phyloP scores from a whole-genome alignment of 2,888 invertebrate species.

The Pardosa pseudoannulata region DNA sequence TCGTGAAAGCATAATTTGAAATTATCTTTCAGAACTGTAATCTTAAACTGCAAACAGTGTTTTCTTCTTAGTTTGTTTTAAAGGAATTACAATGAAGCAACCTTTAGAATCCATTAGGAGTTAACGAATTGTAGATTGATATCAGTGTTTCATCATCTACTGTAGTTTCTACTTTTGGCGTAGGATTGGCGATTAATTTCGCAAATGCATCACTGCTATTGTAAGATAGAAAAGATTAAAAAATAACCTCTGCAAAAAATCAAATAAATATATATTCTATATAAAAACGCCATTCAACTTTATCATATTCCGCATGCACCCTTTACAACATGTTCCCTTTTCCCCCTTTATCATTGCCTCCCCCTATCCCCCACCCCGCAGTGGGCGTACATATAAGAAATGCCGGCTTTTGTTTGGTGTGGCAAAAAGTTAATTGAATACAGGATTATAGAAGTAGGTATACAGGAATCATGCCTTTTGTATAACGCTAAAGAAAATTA shows the following conservation, averaged over 20 bases:
- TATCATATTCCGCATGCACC: slow-evolving; percentile 48
- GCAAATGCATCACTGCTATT: not conserved
- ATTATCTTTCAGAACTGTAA: too few relatives aligned
- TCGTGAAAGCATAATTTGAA: too few relatives aligned
- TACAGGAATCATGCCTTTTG: slow-evolving; percentile 61
- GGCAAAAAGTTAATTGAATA: slow-evolving; percentile 72
- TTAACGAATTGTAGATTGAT: too few relatives aligned
- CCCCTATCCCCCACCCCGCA: slow-evolving; percentile 31
- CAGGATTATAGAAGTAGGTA: slow-evolving; percentile 69
- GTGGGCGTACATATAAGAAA: slow-evolving; percentile 32
- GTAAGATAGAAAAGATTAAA: not conserved
- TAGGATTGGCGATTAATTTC: not conserved
- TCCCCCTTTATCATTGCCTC: slow-evolving; percentile 42
- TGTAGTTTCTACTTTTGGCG: too few relatives aligned
- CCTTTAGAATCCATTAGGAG: too few relatives aligned
- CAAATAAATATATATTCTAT: not conserved
- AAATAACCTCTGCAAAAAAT: slow-evolving; percentile 3
- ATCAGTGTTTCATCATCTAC: too few relatives aligned
- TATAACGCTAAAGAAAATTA: slow-evolving; percentile 60
- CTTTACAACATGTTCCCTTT: slow-evolving; percentile 55
- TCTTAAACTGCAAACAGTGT: too few relatives aligned
- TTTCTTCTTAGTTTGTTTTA: too few relatives aligned
- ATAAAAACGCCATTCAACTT: slow-evolving; percentile 8
- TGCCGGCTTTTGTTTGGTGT: slow-evolving; percentile 41
- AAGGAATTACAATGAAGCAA: too few relatives aligned